phyloP scores from a whole-genome alignment of 2,888 invertebrate genomes.

The Agrotis puta region DNA sequence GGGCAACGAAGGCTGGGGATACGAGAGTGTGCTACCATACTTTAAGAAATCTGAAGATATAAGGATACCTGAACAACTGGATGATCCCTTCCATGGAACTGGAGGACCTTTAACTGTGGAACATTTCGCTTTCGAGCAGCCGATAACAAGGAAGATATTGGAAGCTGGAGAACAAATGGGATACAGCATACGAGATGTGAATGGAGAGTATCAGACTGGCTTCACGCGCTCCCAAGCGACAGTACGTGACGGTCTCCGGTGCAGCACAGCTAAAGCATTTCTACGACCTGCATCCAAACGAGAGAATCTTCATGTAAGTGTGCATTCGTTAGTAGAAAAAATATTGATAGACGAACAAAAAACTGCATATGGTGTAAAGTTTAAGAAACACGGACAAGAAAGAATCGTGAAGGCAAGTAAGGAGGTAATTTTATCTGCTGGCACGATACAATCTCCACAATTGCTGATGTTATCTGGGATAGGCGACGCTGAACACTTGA shows the following conservation, averaged over 20 bases:
- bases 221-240: constrained; percentile 95
- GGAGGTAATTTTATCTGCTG: constrained; percentile 97
- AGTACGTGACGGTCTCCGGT: constrained; percentile 94
- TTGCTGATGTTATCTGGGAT: constrained; percentile 96
- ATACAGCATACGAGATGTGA: constrained; percentile 93
- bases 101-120: constrained; percentile 95
- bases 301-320: constrained; percentile 94
- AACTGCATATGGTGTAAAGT: constrained; percentile 93
- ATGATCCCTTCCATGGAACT: constrained; percentile 92
- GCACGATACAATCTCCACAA: constrained; percentile 96
- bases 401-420: constrained; percentile 92
- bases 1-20: constrained; percentile 95
- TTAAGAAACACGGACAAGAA: constrained; percentile 90
- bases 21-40: constrained; percentile 93
- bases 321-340: constrained; percentile 93
- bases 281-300: constrained; percentile 93
- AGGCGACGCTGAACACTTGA: constrained; percentile 92
- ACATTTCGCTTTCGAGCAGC: constrained; percentile 93
- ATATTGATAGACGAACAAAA: constrained; percentile 92
- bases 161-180: constrained; percentile 93
- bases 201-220: constrained; percentile 95
- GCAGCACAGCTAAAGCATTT: constrained; percentile 96
- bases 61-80: constrained; percentile 91
- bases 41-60: constrained; percentile 96
- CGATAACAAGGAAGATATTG: constrained; percentile 93